Conservation (phyloP, 2,888 invertebrate genomes). For the Phalangium opilio region DNA sequence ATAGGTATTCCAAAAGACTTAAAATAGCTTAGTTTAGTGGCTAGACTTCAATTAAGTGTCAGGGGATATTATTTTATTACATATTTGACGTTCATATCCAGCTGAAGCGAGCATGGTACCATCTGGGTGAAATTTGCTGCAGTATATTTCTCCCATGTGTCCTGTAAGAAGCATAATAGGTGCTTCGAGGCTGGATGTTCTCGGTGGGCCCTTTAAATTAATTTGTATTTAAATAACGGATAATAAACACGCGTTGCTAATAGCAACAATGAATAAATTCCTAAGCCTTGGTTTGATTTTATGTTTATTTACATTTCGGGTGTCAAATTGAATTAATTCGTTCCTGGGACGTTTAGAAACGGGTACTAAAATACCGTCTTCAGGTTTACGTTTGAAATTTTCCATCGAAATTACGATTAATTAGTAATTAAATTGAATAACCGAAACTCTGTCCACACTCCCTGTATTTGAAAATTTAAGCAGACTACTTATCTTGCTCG, state of each 20-base stretch:
- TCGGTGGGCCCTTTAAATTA: constrained; percentile 14
- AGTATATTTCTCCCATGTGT: constrained; percentile 91
- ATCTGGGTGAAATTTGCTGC: constrained; percentile 86
- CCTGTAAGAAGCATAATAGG: constrained; percentile 94
- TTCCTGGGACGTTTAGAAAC: constrained; percentile 12
- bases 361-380: constrained; percentile 12
- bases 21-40: constrained; percentile 13
- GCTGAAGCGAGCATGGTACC: constrained; percentile 85
- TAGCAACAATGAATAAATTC: too few species aligned
- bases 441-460: too few species aligned
- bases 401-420: too few species aligned
- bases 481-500: too few species aligned
- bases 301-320: too few species aligned
- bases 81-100: constrained; percentile 88
- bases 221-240: not conserved
- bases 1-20: constrained; percentile 81
- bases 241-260: too few species aligned
- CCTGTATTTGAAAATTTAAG: too few species aligned
- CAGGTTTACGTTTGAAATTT: constrained; percentile 7
- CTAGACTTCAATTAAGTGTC: not conserved
- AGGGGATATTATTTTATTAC: constrained; percentile 39
- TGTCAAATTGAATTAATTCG: constrained; percentile 1
- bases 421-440: too few species aligned
- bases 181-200: constrained; percentile 74
- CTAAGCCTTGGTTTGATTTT: too few species aligned